Evolutionary conservation across 2,113 vertebrate genomes (phyloP).

Genomic region (Struthidea cinerea): DNA sequence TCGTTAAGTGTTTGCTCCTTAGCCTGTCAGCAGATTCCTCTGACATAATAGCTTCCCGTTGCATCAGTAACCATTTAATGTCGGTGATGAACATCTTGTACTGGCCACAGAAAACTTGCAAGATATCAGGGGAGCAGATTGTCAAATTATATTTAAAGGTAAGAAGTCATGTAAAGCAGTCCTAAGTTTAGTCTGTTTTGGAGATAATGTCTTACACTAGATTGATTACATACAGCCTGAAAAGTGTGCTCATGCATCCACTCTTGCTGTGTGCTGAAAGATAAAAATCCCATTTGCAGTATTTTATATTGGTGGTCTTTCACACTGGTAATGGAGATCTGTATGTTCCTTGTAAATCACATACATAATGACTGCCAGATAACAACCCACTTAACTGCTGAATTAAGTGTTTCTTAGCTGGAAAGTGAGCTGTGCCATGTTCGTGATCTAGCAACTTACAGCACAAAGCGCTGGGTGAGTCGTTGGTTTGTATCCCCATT

Average conservation of each 20-base stretch:
- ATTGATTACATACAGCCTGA: slow-evolving; percentile 72
- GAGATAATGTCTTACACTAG: slow-evolving; percentile 72
- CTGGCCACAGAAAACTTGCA: neutral
- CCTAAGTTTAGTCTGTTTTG: slow-evolving; percentile 48
- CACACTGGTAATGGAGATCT: slow-evolving; percentile 65
- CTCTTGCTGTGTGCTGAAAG: slow-evolving; percentile 71
- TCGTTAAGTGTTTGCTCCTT: slow-evolving; percentile 64
- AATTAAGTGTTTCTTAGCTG: slow-evolving; percentile 71
- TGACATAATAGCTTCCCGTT: slow-evolving; percentile 28
- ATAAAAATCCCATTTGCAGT: slow-evolving; percentile 79
- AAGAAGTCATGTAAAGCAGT: slow-evolving; percentile 38
- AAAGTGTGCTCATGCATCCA: slow-evolving; percentile 61
- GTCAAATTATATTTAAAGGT: slow-evolving; percentile 64
- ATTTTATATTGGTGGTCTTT: slow-evolving; percentile 76
- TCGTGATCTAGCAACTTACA: slow-evolving; percentile 33
- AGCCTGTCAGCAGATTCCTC: slow-evolving; percentile 63
- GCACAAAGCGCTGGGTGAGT: slow-evolving; percentile 12
- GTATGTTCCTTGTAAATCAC: slow-evolving; percentile 75
- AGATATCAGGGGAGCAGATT: slow-evolving; percentile 39
- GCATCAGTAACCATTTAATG: slow-evolving; percentile 12
- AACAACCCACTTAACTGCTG: slow-evolving; percentile 69
- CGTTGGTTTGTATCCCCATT: slow-evolving; percentile 4
- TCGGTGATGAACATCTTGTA: slow-evolving; percentile 15
- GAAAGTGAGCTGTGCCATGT: slow-evolving; percentile 55
- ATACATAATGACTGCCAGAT: slow-evolving; percentile 74